Base-by-base conservation (phyloP, 2,888 invertebrate species). In the Oscheius sp. region DNA sequence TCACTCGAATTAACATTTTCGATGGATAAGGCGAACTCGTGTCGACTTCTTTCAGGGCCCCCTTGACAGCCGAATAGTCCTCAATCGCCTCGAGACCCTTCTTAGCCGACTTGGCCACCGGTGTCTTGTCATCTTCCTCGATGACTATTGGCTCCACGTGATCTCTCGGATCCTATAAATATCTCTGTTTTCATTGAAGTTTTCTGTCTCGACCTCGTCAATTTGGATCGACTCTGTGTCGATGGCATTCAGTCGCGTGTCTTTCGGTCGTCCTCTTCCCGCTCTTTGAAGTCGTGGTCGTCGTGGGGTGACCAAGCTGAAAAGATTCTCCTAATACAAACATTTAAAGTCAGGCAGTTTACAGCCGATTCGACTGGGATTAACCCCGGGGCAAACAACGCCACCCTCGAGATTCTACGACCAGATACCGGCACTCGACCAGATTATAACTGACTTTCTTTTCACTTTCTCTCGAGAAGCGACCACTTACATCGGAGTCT, bases 1-100 rank as follows among this genome's bases (percentile, higher is more conserved):
- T 78, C 9, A 82, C 72, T 74, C 79, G 79, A 49, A 86, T 83
- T 12, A 86, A 71, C 82, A 86, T 84, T 21, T 80, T 74, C 23
- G 78, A 72, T 9, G 85, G 86, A 72, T 82, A 86, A 0, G 81
- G 76, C 1, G 79, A 79, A 35, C 73, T 74, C 23, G 71, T 73
- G 72, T 82, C 72, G 71, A 77, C 46, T 64, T 83, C 66, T 46
- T 73, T 73, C 53, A 83, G 69, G 27, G 53, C 23, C 13, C 59
- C 46, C 66, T 75, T 75, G 16, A 80, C 77, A 1, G 73, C 73
- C 41, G 72, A 75, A 61, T 75, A 78, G 59, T 78, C 76, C 27
- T 76, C 78, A 1, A 71, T 43, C 3, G 74, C 73, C 58, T 73
- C 55, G 6, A 76, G 56, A n/a, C 76, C 76, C 13, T 45, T 61